These are phyloP conservation scores for Epinephelus cyanopodus DNA, from an alignment of 2,113 vertebrate genomes.

Conservation along the genomic window DNA sequence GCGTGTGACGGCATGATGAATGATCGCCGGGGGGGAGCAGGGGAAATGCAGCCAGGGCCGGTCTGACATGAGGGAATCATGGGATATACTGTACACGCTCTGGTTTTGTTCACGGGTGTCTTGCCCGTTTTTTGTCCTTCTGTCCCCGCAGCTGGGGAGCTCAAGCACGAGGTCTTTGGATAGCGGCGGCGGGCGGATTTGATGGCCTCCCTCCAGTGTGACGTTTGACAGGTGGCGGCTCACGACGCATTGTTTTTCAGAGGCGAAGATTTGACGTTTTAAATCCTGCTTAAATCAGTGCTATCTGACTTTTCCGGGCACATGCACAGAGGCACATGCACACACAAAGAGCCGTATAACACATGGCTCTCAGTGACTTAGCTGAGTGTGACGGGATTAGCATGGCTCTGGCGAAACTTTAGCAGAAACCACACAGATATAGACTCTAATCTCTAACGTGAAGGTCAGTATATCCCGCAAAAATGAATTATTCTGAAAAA, in stretches of 20 bases:
- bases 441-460: conserved; percentile 55
- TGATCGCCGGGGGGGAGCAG: conserved; percentile 56
- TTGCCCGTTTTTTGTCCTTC: conserved; percentile 32
- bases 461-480: conserved; percentile 44
- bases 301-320: conserved; percentile 39
- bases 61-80: conserved; percentile 58
- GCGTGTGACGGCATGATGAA: conserved; percentile 74
- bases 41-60: conserved; percentile 48
- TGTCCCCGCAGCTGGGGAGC: conserved; percentile 13
- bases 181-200: conserved; percentile 27
- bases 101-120: conserved; percentile 43
- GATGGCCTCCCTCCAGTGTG: conserved; percentile 38
- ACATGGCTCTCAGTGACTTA: conserved; percentile 56
- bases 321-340: conserved; percentile 13
- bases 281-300: conserved; percentile 59
- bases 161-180: conserved; percentile 18
- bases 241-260: conserved; percentile 50
- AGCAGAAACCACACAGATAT: conserved; percentile 33
- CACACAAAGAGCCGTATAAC: conserved; percentile 36
- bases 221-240: conserved; percentile 68
- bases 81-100: conserved; percentile 52
- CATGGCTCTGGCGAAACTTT: conserved; percentile 48
- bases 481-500: conserved; percentile 24
- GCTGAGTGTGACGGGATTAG: conserved; percentile 63
- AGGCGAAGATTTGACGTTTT: conserved; percentile 49